These are phyloP conservation scores for Vanacampus margaritifer DNA, from an alignment of 2,113 vertebrate species.

Conservation along the genomic window DNA sequence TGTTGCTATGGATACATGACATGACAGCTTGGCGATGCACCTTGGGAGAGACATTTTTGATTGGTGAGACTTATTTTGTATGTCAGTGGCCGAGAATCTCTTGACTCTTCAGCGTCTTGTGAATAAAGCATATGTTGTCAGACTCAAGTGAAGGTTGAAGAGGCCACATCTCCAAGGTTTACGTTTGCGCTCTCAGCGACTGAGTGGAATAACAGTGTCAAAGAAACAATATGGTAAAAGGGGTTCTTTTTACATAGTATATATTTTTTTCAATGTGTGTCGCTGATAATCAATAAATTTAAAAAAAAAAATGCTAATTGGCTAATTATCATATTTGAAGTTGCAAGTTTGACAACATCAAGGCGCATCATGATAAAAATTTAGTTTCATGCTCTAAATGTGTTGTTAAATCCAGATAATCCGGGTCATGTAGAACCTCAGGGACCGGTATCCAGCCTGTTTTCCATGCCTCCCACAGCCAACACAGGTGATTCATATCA, in stretches of 20 bases:
- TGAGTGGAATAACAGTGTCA: neutral
- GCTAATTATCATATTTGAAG: no score
- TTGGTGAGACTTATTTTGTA: slow-evolving; percentile 35
- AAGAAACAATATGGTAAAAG: neutral
- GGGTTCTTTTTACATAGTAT: neutral
- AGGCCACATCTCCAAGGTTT: slow-evolving; percentile 3
- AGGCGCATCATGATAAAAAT: no score
- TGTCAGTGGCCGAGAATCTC: slow-evolving; percentile 15
- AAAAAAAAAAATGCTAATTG: no score
- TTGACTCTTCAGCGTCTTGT: neutral
- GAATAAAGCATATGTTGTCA: slow-evolving; percentile 15
- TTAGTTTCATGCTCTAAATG: no score
- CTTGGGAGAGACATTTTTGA: slow-evolving; percentile 46
- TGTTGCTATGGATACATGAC: slow-evolving; percentile 65
- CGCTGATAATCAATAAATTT: no score
- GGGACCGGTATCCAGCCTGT: no score
- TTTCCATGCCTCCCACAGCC: no score
- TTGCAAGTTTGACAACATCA: no score
- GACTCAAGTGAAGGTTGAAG: slow-evolving; percentile 13
- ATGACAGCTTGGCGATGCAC: slow-evolving; percentile 44
- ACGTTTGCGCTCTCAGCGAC: neutral
- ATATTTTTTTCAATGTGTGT: no score
- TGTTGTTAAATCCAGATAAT: no score
- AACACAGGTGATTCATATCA: no score
- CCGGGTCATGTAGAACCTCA: no score